Conservation (phyloP, 2,113 vertebrate genomes). For the Cyanistes caeruleus region DNA sequence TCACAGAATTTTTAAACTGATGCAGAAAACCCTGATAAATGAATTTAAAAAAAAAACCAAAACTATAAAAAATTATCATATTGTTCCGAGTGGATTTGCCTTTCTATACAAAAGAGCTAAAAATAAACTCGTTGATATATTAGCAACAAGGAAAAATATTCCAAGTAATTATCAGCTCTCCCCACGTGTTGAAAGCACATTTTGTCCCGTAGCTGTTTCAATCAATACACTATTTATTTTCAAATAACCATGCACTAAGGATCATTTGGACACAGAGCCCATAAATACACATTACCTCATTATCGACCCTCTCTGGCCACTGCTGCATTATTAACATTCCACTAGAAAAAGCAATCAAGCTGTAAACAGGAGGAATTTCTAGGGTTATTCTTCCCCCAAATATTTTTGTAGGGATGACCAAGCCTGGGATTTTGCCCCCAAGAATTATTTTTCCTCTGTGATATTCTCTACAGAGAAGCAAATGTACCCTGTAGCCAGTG, state of each 20-base stretch:
- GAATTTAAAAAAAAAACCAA: not conserved
- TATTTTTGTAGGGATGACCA: not conserved
- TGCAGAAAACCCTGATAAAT: not conserved
- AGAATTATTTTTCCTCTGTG: not conserved
- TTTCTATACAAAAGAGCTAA: not conserved
- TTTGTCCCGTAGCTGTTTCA: not conserved
- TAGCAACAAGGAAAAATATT: not conserved
- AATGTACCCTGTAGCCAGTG: not conserved
- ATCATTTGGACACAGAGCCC: conserved; percentile 44
- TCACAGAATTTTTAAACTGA: not conserved
- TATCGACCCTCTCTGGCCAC: conserved; percentile 48
- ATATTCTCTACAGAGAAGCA: not conserved
- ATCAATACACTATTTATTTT: conserved; percentile 61
- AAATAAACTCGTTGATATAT: not conserved
- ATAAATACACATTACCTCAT: conserved; percentile 61
- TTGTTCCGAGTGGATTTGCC: not conserved
- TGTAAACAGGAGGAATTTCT: conserved; percentile 22
- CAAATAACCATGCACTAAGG: conserved; percentile 36
- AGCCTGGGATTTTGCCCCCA: not conserved
- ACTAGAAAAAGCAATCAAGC: conserved; percentile 38
- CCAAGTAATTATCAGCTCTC: conserved; percentile 35
- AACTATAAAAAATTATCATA: not conserved
- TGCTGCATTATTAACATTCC: conserved; percentile 53
- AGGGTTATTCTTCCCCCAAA: not conserved
- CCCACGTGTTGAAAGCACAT: not conserved